phyloP scores from a whole-genome alignment of 64 coral and sea anemone species.

The Montipora capricornis region DNA sequence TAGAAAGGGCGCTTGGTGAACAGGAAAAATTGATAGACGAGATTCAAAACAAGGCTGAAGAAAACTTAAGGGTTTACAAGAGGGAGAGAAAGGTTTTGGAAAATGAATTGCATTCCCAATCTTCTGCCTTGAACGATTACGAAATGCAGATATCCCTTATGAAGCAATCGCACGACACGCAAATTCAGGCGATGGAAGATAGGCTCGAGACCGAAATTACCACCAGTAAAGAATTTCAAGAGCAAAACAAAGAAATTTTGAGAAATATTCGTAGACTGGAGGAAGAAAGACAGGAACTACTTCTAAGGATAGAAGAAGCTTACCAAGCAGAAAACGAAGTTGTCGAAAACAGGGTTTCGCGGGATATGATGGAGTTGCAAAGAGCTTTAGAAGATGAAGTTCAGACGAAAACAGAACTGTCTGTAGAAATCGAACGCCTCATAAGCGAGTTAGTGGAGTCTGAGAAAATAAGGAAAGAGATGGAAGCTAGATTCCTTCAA shows the following conservation, averaged over 20 bases:
- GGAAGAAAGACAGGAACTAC: conserved; percentile 83
- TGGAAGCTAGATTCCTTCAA: conserved; percentile 53
- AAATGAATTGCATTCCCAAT: conserved; percentile 64
- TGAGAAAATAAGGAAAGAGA: conserved; percentile 66
- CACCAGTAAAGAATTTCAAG: conserved; percentile 63
- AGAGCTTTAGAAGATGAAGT: conserved; percentile 71
- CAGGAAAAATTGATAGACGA: conserved; percentile 45
- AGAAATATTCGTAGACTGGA: conserved; percentile 65
- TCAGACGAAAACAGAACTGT: conserved; percentile 68
- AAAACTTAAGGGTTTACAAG: conserved; percentile 23
- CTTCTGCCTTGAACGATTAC: conserved; percentile 27
- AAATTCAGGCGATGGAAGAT: conserved; percentile 64
- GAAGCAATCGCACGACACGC: conserved; percentile 60
- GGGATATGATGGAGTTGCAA: conserved; percentile 63
- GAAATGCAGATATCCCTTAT: conserved; percentile 69
- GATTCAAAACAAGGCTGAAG: conserved; percentile 28
- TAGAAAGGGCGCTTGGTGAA: conserved; percentile 35
- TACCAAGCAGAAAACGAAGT: conserved; percentile 82
- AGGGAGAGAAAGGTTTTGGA: conserved; percentile 71
- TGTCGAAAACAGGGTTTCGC: conserved; percentile 46
- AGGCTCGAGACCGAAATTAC: conserved; percentile 63
- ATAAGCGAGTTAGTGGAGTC: conserved; percentile 74
- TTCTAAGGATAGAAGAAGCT: conserved; percentile 74
- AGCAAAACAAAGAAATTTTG: conserved; percentile 64
- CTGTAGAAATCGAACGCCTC: conserved; percentile 80